phyloP scores from a whole-genome alignment of 1,140 invertebrate species.

The Temnothorax nylanderi region DNA sequence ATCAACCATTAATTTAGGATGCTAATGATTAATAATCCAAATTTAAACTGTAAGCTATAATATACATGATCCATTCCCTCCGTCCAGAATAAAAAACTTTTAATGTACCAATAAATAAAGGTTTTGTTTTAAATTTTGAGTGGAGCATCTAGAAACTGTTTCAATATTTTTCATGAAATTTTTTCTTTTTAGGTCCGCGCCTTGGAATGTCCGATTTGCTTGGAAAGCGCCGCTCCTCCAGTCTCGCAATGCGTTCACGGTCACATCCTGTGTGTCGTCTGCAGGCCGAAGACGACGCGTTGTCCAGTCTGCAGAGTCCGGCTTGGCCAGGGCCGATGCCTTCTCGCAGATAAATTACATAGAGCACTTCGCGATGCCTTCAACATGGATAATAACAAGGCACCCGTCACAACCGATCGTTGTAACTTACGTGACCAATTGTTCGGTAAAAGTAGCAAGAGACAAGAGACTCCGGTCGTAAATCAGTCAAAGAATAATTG shows the following conservation, averaged over 20 bases:
- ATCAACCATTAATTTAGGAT: neutral
- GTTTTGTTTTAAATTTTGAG: neutral
- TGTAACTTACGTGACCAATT: conserved; percentile 78
- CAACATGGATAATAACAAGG: conserved; percentile 46
- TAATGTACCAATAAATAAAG: neutral
- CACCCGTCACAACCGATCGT: neutral
- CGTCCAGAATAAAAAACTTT: neutral
- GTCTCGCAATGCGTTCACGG: conserved; percentile 89
- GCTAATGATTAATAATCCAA: neutral
- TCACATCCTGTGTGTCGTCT: conserved; percentile 88
- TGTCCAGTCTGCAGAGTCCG: conserved; percentile 88
- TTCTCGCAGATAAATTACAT: conserved; percentile 87
- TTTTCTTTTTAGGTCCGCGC: conserved; percentile 79
- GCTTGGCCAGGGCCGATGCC: conserved; percentile 85
- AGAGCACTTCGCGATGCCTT: conserved; percentile 80
- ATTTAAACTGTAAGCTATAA: neutral
- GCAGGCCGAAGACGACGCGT: conserved; percentile 86
- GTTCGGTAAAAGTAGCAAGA: conserved; percentile 75
- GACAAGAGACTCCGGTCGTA: neutral
- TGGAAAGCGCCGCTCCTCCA: conserved; percentile 88
- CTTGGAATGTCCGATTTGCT: conserved; percentile 88
- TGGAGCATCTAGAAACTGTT: neutral
- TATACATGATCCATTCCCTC: neutral
- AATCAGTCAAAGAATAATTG: neutral
- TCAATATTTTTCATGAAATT: neutral